Base-by-base conservation (phyloP, 2,113 vertebrate genomes). In the Atherinomorus stipes region DNA sequence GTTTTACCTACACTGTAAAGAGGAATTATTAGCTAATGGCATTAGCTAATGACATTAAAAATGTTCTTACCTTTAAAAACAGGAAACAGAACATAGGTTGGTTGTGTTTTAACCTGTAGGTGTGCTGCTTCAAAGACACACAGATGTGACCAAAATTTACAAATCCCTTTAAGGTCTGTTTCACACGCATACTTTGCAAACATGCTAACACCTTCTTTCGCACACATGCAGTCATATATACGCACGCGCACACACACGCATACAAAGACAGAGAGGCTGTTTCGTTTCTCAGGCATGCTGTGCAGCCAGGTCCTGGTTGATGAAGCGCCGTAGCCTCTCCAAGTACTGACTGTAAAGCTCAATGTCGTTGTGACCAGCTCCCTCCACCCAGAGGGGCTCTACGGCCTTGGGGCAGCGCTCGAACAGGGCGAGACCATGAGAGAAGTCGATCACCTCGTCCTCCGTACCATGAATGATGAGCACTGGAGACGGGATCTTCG, bases 301-400 rank as follows among this genome's bases (percentile, higher is more conserved):
- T 42, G 92, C 91, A 60, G 95, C 93, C 92, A 99, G 95, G 91
- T 99, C 98, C 91, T 98, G 96, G 81, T 96, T 95, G 93, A 99
- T 98, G 94, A 99, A 99, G 69, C 95, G 96, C 63, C 96, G 96
- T 88, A 99, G 95, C 84, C 98, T 95, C 89, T 99, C 98, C 90
- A 99, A 94, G 92, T 99, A 99, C 92, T 99, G 97, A 92, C 97
- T 99, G 94, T 99, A 99, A 73, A 99, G 97, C 95, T 99, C 98
- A 76, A 99, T 98, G 92, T 99, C 98, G 77, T 99, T 99, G 95
- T 99, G 97, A 10, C 98, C 97, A 0, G 98, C 98, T 2, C 98
- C 98, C 23, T 99, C 98, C 76, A 98, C 98, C 98, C 98, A 99
- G 28, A 99, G 96, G 0, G 98, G 98, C 94, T 99, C 98, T 93